Evolutionary conservation across 2,113 vertebrate species (phyloP).

Genomic region (Mobula birostris): DNA sequence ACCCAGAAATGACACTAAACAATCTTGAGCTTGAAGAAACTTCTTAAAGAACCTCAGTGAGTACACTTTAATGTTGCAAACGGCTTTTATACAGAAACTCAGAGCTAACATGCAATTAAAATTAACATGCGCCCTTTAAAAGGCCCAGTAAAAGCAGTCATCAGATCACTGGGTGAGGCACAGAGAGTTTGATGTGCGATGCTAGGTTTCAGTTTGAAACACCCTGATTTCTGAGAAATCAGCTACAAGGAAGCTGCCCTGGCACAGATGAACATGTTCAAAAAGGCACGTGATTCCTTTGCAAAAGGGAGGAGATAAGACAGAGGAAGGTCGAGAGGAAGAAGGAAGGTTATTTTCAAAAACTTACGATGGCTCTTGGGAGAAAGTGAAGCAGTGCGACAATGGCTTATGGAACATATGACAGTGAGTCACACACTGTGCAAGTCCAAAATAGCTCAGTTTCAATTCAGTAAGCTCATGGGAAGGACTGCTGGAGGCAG

Average conservation of each 20-base stretch:
- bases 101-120: not conserved
- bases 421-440: conserved; percentile 12
- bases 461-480: not conserved
- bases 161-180: not conserved
- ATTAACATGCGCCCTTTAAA: not conserved
- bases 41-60: not conserved
- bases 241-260: not conserved
- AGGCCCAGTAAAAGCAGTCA: not conserved
- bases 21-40: too few relatives aligned
- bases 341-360: not conserved
- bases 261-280: too few relatives aligned
- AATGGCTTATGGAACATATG: not conserved
- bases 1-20: too few relatives aligned
- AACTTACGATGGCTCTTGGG: not conserved
- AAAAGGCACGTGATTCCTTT: not conserved
- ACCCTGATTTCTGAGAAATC: conserved; percentile 18
- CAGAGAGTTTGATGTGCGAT: not conserved
- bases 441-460: not conserved
- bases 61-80: not conserved
- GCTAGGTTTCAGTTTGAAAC: conserved; percentile 16
- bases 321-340: not conserved
- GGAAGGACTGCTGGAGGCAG: not conserved
- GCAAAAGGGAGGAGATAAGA: not conserved
- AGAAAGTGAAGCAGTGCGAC: not conserved
- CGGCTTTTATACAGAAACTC: not conserved